Evolutionary conservation across 2,113 vertebrate species (phyloP), one percentile per base, ranked within the genome.

Genomic region (Falcunculus frontatus): DNA sequence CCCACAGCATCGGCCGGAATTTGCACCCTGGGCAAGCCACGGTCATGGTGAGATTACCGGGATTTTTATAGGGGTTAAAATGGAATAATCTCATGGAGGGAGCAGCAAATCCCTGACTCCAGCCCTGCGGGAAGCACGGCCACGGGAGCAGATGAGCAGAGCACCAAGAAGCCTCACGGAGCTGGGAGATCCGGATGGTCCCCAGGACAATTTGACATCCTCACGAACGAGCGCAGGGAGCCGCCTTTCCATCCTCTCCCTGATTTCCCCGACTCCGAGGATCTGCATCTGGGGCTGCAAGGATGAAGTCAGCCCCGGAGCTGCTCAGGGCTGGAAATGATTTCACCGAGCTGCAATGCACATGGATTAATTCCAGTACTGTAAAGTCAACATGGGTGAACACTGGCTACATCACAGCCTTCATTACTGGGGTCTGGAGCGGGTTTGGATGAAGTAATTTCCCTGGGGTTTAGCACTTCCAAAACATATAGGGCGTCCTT

Each of bases 401-500:
- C 86, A 95, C 93, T 97, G 94, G 95, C 97, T 97, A 93, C 95
- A 97, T 97, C 96, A 95, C 89, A 96, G 91, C 95, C 97, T 96
- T 97, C 97, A 94, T 97, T 98, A 97, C 93, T 96, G 96, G 67
- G 86, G 96, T 97, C 97, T 98, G 98, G 97, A 98, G 96, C 94
- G 25, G 97, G 92, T 97, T 96, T 85, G 96, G 97, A 98, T 99
- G 98, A 99, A 98, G 98, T 99, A 96, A 99, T 99, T 98, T 98
- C 98, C 98, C 98, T 91, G 37, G 98, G 98, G 98, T 98, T 98
- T 98, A 98, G 97, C 98, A 97, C 97, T 98, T 98, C 96, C 95
- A 96, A 98, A 98, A 97, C 97, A 97, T 96, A 97, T 96, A 98
- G 97, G 97, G 97, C 93, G 89, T 97, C 97, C 94, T 97, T 87